phyloP scores from a whole-genome alignment of 2,113 vertebrate genomes.

The Aphyosemion australe region DNA sequence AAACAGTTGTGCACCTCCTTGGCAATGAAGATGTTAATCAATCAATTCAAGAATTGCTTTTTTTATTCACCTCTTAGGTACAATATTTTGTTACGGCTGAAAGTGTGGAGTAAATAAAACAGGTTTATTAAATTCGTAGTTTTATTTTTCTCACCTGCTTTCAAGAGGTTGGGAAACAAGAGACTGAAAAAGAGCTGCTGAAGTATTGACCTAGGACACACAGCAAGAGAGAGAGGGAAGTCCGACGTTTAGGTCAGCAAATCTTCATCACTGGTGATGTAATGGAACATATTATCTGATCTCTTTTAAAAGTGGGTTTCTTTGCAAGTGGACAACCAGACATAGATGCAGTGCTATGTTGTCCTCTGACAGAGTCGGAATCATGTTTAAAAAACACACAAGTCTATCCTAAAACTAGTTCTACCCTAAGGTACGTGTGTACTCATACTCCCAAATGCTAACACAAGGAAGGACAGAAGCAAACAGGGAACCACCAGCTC shows the following conservation, averaged over 20 bases:
- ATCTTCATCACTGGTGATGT: conserved; percentile 19
- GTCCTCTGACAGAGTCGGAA: conserved; percentile 19
- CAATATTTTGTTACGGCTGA: not conserved
- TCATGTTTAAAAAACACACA: conserved; percentile 24
- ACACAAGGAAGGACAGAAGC: conserved; percentile 13
- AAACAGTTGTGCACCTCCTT: no score
- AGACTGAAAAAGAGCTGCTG: conserved; percentile 91
- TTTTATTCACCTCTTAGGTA: not conserved
- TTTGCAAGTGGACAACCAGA: conserved; percentile 34
- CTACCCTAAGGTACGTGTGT: conserved; percentile 26
- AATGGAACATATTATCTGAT: conserved; percentile 26
- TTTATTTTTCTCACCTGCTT: conserved; percentile 85
- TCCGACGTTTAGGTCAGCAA: conserved; percentile 25
- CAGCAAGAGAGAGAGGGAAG: conserved; percentile 23
- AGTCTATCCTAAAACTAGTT: conserved; percentile 30
- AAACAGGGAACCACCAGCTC: conserved; percentile 63
- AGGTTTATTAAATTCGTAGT: not conserved
- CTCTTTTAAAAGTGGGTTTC: conserved; percentile 20
- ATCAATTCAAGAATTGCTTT: no score
- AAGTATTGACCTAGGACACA: conserved; percentile 87
- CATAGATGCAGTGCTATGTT: conserved; percentile 31
- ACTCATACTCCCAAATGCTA: conserved; percentile 35
- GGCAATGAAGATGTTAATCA: no score
- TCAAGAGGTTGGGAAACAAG: conserved; percentile 86
- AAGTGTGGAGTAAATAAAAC: not conserved